Percentiles rank a stretch among this genome's conserved stretches.
Conservation (phyloP, 2,888 invertebrate species). For the Tetragonisca angustula region DNA sequence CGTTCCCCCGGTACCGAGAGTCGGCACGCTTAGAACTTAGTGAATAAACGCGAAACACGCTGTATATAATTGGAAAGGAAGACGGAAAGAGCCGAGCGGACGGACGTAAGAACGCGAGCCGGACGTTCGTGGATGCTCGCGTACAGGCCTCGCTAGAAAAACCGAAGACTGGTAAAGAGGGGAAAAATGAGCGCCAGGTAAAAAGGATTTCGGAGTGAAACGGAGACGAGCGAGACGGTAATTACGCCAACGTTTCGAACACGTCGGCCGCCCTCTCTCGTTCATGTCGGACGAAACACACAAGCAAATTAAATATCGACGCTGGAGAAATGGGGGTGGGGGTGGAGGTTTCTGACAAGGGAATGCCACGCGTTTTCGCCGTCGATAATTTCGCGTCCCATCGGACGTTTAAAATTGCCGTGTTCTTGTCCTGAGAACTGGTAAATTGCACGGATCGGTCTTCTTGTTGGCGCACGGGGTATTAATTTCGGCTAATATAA, state of each 20-base stretch:
- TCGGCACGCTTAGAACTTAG: conserved; percentile 73
- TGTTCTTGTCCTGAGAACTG: not conserved
- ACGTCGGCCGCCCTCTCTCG: not conserved
- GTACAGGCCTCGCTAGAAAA: conserved; percentile 33
- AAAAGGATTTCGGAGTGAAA: conserved; percentile 41
- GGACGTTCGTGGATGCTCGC: conserved; percentile 15
- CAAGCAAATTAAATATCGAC: conserved; percentile 1
- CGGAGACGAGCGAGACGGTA: conserved; percentile 21
- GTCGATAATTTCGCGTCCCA: conserved; percentile 2
- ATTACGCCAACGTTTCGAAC: conserved; percentile 12
- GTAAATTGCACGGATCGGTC: not conserved
- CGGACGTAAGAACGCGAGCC: conserved; percentile 42
- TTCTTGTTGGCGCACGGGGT: not conserved
- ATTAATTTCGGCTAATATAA: too few relatives aligned
- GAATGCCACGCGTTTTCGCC: conserved; percentile 17
- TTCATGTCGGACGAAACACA: conserved; percentile 1
- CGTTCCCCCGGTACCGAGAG: conserved; percentile 57
- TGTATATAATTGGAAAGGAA: conserved; percentile 56
- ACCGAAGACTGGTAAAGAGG: conserved; percentile 26
- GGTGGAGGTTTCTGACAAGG: not conserved
- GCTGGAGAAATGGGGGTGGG: not conserved
- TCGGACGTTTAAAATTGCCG: conserved; percentile 7
- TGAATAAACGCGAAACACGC: conserved; percentile 67
- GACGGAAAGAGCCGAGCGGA: conserved; percentile 27
- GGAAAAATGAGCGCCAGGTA: conserved; percentile 35